Conservation (phyloP, 1,140 invertebrate genomes). For the Trichonephila clavata region DNA sequence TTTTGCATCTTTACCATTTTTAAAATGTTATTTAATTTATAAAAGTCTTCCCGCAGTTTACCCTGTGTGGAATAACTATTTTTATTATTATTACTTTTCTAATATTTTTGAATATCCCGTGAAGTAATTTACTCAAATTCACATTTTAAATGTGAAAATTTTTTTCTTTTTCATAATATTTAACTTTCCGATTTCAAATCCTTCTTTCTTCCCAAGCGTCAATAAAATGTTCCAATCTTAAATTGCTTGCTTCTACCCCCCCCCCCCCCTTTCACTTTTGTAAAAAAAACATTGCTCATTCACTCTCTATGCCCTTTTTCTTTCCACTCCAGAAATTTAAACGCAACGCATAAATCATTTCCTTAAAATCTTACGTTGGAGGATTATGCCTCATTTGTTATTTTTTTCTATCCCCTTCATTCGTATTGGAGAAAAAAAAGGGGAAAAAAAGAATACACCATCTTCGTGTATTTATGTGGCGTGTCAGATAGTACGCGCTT, state of each 20-base stretch:
- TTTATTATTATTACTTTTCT: too few relatives aligned
- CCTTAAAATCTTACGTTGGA: neutral
- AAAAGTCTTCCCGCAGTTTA: too few relatives aligned
- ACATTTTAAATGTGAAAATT: neutral
- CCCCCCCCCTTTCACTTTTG: neutral
- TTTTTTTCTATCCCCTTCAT: neutral
- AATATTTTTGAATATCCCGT: too few relatives aligned
- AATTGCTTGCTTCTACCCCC: neutral
- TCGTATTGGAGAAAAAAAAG: neutral
- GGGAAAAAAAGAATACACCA: neutral
- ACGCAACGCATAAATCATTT: constrained; percentile 20
- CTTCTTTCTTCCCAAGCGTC: neutral
- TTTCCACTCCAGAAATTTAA: constrained; percentile 29
- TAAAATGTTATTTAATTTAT: too few relatives aligned
- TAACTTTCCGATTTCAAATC: neutral
- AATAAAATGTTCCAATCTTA: neutral
- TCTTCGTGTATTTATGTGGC: constrained; percentile 30
- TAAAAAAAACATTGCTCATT: neutral
- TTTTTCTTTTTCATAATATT: neutral
- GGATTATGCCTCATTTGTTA: constrained; percentile 15
- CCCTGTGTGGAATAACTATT: too few relatives aligned
- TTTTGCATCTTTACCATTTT: too few relatives aligned
- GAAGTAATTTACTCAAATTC: too few relatives aligned
- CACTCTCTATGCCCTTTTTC: neutral
- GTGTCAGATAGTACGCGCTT: constrained; percentile 5